Conservation (phyloP, 2,888 invertebrate species). For the Caenorhabditis sp. region DNA sequence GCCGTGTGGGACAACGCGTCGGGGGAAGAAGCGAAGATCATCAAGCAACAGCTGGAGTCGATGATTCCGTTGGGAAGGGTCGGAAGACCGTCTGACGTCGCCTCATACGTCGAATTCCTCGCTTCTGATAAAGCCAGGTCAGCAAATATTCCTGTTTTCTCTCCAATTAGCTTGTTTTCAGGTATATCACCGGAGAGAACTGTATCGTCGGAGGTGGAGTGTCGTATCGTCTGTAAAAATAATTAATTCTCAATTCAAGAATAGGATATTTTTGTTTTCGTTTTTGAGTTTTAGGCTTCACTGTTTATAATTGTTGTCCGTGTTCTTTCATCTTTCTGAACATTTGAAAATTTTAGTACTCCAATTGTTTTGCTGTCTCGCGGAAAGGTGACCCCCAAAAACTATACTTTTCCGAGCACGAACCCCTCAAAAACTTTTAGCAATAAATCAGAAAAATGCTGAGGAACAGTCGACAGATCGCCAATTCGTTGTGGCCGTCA, state of each 20-base stretch:
- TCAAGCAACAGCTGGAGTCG: constrained; percentile 54
- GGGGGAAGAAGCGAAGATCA: constrained; percentile 50
- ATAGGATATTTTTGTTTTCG: constrained; percentile 5
- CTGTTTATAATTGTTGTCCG: constrained; percentile 32
- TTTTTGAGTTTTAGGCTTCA: neutral
- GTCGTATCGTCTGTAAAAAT: constrained; percentile 64
- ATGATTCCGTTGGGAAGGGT: constrained; percentile 74
- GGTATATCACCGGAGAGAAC: constrained; percentile 75
- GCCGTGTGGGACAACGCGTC: constrained; percentile 67
- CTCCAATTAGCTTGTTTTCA: constrained; percentile 30
- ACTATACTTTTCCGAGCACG: constrained; percentile 12
- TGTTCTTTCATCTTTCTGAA: constrained; percentile 6
- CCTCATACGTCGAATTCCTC: constrained; percentile 71
- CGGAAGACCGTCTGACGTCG: constrained; percentile 65
- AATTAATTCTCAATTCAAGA: neutral
- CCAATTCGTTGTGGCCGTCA: constrained; percentile 38
- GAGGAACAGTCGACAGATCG: constrained; percentile 24
- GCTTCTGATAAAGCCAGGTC: constrained; percentile 63
- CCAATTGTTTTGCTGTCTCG: neutral
- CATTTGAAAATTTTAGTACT: neutral
- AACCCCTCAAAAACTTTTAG: neutral
- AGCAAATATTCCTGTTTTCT: no score
- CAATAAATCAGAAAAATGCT: constrained; percentile 23
- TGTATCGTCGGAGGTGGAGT: constrained; percentile 72
- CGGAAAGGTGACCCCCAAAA: constrained; percentile 28